Evolutionary conservation across 37 sponge, comb jelly and placozoan genomes (phyloP), one percentile per base, ranked within the genome.

Genomic region (Diacarnus erythraeanus): DNA sequence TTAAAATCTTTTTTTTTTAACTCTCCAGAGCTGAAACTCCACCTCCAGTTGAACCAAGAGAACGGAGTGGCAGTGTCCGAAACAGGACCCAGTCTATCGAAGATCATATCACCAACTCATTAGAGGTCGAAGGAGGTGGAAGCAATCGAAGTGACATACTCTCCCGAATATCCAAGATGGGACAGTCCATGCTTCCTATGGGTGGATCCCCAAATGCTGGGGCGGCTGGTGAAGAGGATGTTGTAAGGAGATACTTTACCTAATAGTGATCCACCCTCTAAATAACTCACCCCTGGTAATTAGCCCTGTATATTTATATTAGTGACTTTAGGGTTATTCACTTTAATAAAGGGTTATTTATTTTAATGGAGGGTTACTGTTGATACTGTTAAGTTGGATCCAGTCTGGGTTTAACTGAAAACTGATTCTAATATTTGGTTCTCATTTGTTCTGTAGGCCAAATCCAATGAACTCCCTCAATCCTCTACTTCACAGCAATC

Each of bases 111-210:
- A 40, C 68, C 33, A 57, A 30, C 40, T 29, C 67, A 56, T 27
- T 47, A 1, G 73, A 59, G 31, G 72, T 37, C 38, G 44, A 33
- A 18, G 76, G 76, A 21, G 83, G 83, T 15, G 38, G 68, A 12
- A 42, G 36, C 33, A 58, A 71, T 4, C 60, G 85, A 2, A 83
- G 86, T 21, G 79, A 94, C 39, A 84, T 94, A 36, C 71, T 94
- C 73, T 74, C 74, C 12, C 79, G 89, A 23, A 91, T 94, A 51
- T 91, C 95, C 64, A 91, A 91, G 73, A 91, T 94, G 93, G 94
- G 90, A 3, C 88, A 92, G 76, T 57, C 89, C 2, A 92, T 87
- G 78, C 75, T 87, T 0, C 91, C 91, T 22, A 65, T 74, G 59
- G 63, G 71, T 39, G 17, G 79, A 6, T 5, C 77, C 31, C 20